Percentiles rank a stretch among this genome's conserved stretches.
phyloP scores from a whole-genome alignment of 2,113 vertebrate genomes.

The Toxotes chatareus region DNA sequence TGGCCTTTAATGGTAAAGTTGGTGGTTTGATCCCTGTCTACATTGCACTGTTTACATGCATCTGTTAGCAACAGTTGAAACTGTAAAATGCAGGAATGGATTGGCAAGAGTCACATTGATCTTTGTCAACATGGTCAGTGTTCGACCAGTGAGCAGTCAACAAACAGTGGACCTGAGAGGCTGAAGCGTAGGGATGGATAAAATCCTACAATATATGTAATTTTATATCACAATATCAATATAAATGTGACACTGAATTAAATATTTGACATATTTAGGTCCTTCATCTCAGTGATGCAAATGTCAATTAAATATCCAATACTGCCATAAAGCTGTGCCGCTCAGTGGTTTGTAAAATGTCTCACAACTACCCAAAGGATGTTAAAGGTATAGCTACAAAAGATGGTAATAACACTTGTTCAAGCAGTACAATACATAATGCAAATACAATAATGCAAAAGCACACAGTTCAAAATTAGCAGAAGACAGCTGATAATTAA shows the following conservation, averaged over 20 bases:
- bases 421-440: not conserved
- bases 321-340: not conserved
- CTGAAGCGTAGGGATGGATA: not conserved
- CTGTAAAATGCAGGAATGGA: too few species aligned
- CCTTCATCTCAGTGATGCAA: not conserved
- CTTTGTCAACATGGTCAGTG: too few species aligned
- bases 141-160: not conserved
- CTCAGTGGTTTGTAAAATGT: not conserved
- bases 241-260: too few species aligned
- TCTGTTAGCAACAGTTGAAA: too few species aligned
- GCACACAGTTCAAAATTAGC: not conserved
- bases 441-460: not conserved
- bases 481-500: not conserved
- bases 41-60: too few species aligned
- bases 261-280: not conserved
- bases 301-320: not conserved
- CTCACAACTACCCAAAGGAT: not conserved
- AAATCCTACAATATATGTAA: not conserved
- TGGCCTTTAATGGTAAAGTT: too few species aligned
- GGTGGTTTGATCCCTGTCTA: too few species aligned
- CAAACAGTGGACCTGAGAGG: not conserved
- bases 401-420: not conserved
- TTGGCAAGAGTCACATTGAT: too few species aligned
- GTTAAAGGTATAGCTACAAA: too few species aligned
- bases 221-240: not conserved